Evolutionary conservation across 2,888 invertebrate species (phyloP).

Genomic region (Galerucella calmariensis): DNA sequence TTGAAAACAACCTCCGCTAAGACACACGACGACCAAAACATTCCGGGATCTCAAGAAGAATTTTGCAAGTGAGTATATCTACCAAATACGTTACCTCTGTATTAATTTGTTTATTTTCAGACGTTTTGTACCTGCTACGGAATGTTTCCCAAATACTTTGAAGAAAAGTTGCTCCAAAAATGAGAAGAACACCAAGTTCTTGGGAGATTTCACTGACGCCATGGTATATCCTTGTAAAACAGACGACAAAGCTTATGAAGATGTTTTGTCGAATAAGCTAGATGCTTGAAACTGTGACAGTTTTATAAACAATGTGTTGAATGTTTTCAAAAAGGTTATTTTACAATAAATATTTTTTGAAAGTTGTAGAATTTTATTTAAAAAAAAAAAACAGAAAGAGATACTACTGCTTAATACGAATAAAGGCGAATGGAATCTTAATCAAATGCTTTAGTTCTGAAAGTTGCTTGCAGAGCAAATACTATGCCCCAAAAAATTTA

Average conservation of each 20-base stretch:
- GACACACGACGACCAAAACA: constrained; percentile 4
- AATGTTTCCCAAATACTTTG: constrained; percentile 36
- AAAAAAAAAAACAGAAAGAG: too few species aligned
- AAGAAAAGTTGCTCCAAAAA: constrained; percentile 16
- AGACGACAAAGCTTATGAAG: background rate
- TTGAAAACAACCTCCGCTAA: background rate
- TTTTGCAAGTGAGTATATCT: constrained; percentile 1
- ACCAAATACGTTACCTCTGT: too few species aligned
- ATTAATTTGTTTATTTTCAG: background rate
- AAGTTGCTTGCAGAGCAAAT: too few species aligned
- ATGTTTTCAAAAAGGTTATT: too few species aligned
- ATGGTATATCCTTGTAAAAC: background rate
- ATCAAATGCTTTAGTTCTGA: too few species aligned
- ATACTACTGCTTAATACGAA: too few species aligned
- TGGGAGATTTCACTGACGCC: background rate
- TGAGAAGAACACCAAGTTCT: background rate
- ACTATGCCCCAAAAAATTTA: too few species aligned
- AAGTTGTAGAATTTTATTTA: too few species aligned
- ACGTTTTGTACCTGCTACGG: constrained; percentile 16
- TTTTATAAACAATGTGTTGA: background rate
- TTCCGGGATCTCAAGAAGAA: background rate
- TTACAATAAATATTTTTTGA: too few species aligned
- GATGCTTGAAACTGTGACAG: background rate
- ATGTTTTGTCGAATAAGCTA: background rate
- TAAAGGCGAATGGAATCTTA: too few species aligned